phyloP scores from a whole-genome alignment of 2,113 vertebrate species.

The Leucopternis melanops region DNA sequence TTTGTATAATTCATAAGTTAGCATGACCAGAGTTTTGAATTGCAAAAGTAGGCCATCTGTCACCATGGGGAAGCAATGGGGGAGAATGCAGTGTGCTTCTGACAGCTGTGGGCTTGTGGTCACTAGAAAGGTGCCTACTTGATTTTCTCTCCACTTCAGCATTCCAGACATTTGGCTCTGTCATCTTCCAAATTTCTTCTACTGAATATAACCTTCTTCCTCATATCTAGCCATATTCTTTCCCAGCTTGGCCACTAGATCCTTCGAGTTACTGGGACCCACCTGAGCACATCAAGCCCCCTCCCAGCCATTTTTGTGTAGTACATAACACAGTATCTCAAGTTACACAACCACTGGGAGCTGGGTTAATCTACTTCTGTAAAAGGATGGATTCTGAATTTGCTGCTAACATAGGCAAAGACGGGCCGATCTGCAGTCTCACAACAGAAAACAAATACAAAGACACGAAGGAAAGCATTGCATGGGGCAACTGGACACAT shows the following conservation, averaged over 20 bases:
- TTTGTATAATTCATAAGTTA: constrained; percentile 62
- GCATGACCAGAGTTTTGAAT: constrained; percentile 28
- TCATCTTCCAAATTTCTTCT: neutral
- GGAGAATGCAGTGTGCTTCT: neutral
- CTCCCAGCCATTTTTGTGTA: neutral
- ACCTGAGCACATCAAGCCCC: neutral
- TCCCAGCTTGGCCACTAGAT: neutral
- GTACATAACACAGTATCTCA: neutral
- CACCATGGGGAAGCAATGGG: constrained; percentile 46
- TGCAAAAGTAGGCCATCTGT: constrained; percentile 62
- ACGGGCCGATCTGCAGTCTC: neutral
- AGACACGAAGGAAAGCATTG: neutral
- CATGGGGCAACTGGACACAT: neutral
- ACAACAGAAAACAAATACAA: neutral
- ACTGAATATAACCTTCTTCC: neutral
- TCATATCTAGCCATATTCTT: neutral
- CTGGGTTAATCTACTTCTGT: neutral
- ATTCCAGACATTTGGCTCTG: neutral
- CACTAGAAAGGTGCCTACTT: constrained; percentile 31
- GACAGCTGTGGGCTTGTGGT: constrained; percentile 39
- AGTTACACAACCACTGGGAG: neutral
- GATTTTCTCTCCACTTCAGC: neutral
- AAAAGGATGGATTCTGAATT: neutral
- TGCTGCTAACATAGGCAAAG: neutral
- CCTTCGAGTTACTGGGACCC: neutral